Percentiles rank a stretch among this genome's conserved stretches.
Conservation (phyloP, 2,888 invertebrate genomes). For the Nemurella pictetii region DNA sequence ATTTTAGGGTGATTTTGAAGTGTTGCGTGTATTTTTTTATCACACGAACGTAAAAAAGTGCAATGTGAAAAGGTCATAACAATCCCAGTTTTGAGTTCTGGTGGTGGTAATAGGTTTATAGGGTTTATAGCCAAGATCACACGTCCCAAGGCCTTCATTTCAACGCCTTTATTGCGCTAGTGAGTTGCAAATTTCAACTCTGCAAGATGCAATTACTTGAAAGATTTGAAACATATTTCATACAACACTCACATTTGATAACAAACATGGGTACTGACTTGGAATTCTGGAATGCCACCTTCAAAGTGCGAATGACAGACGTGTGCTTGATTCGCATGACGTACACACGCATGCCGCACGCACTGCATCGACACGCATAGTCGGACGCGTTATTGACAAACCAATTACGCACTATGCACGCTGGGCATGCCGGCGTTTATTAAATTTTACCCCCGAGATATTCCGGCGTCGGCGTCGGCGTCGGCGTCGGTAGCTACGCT, state of each 20-base stretch:
- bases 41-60: not conserved
- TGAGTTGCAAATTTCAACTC: too few species aligned
- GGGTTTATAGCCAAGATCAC: too few species aligned
- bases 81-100: not conserved
- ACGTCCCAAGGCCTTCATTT: too few species aligned
- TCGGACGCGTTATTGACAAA: slow-evolving; percentile 36
- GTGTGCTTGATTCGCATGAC: not conserved
- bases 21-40: not conserved
- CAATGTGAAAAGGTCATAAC: not conserved
- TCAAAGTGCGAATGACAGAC: not conserved
- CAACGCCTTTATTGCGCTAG: too few species aligned
- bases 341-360: not conserved
- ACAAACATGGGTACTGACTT: too few species aligned
- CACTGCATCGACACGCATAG: not conserved
- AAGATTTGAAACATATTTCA: too few species aligned
- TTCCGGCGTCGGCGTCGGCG: not conserved
- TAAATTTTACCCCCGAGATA: slow-evolving; percentile 17
- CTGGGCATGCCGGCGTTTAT: slow-evolving; percentile 17
- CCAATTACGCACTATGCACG: slow-evolving; percentile 32
- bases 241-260: too few species aligned
- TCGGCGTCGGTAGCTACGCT: too few species aligned
- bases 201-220: too few species aligned
- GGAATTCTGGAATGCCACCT: not conserved
- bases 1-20: not conserved
- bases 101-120: too few species aligned